Base-by-base conservation (phyloP, 1,140 invertebrate genomes). In the Penaeus chinensis region DNA sequence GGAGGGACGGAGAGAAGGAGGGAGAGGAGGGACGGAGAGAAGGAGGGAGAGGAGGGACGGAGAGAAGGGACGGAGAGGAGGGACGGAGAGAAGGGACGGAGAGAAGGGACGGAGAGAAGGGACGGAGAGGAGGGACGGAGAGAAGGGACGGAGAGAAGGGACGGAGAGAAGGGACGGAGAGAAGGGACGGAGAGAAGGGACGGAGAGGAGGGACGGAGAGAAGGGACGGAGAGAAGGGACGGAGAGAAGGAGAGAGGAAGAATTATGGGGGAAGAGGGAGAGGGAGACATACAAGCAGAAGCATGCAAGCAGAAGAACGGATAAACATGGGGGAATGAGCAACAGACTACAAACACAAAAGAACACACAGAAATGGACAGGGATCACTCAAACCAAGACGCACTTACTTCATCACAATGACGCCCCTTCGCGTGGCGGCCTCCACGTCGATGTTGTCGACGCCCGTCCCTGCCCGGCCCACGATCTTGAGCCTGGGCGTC, bases 401-500 rank as follows among this genome's bases (percentile, higher is more conserved):
- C 54, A 93, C 95, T 94, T 94, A 99, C 98, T 99, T 99, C 91
- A 99, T 95, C 42, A 99, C 98, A 87, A 98, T 93, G 88, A 99
- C 94, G 90, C 97, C 97, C 88, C 95, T 94, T 82, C 94, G 93
- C 1, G 96, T 98, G 11, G 98, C 98, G 66, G 96, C 95, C 63
- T 94, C 92, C 69, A 97, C 94, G 93, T 99, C 98, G 90, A 99
- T 99, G 93, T 99, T 99, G 92, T 99, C 98, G 0, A 99, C 97
- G 22, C 98, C 99, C 42, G 97, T 98, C 19, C 99, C 98, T 60
- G 98, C 99, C 83, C 99, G 94, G 7, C 97, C 98, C 74, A 99
- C 95, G 60, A 97, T 94, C 92, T 96, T 96, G 22, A 99, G 93
- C 32, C 94, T 94, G 42, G 94, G 94, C 0, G 93, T 94, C n/a